Evolutionary conservation across 2,113 vertebrate genomes (phyloP).

Genomic region (Orycteropus afer): DNA sequence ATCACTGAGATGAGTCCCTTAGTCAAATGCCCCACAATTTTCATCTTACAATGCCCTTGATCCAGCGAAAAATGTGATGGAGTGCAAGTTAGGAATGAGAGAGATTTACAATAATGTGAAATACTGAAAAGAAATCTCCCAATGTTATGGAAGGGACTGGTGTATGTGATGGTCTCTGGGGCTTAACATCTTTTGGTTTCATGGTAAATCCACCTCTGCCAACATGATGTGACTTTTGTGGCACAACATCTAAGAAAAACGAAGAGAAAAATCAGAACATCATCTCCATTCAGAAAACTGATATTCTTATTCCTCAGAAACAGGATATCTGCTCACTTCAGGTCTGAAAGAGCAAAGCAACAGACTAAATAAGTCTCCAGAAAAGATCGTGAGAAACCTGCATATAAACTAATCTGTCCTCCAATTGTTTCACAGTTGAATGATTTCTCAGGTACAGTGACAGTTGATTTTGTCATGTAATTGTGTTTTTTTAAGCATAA

Average conservation of each 20-base stretch:
- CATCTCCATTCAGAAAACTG: not conserved
- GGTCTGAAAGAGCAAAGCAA: not conserved
- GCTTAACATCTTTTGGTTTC: not conserved
- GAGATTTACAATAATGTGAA: not conserved
- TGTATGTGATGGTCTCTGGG: not conserved
- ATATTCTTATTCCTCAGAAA: not conserved
- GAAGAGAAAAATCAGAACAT: not conserved
- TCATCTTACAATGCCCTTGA: not conserved
- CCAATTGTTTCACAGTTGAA: not conserved
- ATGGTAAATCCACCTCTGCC: not conserved
- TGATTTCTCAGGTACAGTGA: not conserved
- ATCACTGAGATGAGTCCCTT: not conserved
- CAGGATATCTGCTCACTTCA: not conserved
- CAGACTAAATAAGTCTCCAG: not conserved
- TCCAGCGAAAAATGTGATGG: not conserved
- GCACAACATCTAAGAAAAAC: not conserved
- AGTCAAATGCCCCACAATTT: not conserved
- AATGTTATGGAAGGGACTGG: not conserved
- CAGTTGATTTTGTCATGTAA: not conserved
- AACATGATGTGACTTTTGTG: not conserved
- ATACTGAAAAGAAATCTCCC: not conserved
- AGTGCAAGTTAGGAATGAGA: not conserved
- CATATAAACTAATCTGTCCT: not conserved
- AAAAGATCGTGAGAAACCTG: not conserved
- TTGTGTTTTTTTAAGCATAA: not conserved